Evolutionary conservation across 2,797 vertebrate species (phyloP).

Genomic region (Zalophus californianus): DNA sequence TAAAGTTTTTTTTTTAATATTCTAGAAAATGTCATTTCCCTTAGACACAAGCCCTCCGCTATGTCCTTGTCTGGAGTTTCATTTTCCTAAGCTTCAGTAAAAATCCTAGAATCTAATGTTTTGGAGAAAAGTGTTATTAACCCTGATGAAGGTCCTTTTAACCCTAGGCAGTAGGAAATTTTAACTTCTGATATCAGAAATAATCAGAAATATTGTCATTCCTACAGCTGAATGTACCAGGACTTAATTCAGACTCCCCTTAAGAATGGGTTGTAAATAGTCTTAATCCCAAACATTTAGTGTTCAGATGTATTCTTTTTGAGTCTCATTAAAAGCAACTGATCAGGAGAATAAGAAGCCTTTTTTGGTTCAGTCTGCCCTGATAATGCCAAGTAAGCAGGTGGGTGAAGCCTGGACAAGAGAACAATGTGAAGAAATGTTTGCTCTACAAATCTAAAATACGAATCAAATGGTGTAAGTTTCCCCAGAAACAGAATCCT

Average conservation of each 20-base stretch:
- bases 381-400: background rate
- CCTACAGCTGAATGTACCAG: background rate
- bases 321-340: background rate
- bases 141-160: background rate
- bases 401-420: background rate
- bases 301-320: constrained; percentile 13
- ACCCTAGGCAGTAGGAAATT: background rate
- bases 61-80: background rate
- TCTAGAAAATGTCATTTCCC: background rate
- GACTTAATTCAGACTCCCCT: background rate
- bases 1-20: background rate
- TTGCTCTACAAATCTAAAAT: constrained; percentile 48
- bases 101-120: background rate
- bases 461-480: background rate
- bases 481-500: background rate
- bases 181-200: constrained; percentile 21
- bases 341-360: background rate
- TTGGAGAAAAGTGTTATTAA: background rate
- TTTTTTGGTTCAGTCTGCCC: background rate
- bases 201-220: constrained; percentile 7
- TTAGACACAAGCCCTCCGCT: background rate
- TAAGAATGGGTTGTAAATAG: background rate
- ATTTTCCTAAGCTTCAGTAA: background rate
- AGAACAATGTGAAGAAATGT: background rate
- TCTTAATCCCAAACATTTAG: constrained; percentile 12